phyloP scores from a whole-genome alignment of 2,113 vertebrate species.

The Labeo rohita region DNA sequence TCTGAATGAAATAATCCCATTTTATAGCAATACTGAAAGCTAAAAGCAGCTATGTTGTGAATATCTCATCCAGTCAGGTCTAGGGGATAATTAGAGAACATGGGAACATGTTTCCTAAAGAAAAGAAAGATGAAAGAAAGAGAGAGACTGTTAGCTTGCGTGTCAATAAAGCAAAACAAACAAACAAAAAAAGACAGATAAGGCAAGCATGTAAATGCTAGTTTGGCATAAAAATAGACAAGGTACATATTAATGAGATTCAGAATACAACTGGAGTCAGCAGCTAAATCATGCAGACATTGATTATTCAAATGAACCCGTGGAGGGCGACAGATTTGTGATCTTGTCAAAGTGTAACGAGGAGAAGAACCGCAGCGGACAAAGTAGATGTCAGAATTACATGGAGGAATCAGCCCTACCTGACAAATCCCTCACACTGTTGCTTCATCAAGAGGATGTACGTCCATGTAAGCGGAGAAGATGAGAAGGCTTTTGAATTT shows the following conservation, averaged over 20 bases:
- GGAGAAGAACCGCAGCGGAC: constrained; percentile 8
- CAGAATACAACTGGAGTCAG: constrained; percentile 47
- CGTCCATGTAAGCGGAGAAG: not conserved
- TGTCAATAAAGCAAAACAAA: constrained; percentile 48
- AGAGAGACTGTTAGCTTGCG: constrained; percentile 4
- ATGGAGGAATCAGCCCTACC: constrained; percentile 8
- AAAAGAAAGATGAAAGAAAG: constrained; percentile 10
- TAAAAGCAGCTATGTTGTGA: not conserved
- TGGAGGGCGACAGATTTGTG: constrained; percentile 52
- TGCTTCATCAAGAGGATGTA: constrained; percentile 17
- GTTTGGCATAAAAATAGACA: constrained; percentile 35
- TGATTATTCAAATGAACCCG: constrained; percentile 65
- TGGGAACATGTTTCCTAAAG: constrained; percentile 10
- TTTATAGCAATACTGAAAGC: not conserved
- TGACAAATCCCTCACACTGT: constrained; percentile 37
- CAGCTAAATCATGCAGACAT: constrained; percentile 54
- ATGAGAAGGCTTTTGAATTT: not conserved
- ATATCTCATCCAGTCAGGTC: constrained; percentile 43
- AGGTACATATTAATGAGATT: constrained; percentile 50
- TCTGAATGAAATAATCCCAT: constrained; percentile 32
- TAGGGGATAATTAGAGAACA: constrained; percentile 43
- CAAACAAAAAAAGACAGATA: constrained; percentile 12
- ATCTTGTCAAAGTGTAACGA: constrained; percentile 52
- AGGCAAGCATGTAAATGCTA: constrained; percentile 32
- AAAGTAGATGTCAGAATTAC: constrained; percentile 38